These are phyloP conservation scores for Synanceia verrucosa DNA, from an alignment of 2,797 vertebrate genomes.

Conservation along the genomic window DNA sequence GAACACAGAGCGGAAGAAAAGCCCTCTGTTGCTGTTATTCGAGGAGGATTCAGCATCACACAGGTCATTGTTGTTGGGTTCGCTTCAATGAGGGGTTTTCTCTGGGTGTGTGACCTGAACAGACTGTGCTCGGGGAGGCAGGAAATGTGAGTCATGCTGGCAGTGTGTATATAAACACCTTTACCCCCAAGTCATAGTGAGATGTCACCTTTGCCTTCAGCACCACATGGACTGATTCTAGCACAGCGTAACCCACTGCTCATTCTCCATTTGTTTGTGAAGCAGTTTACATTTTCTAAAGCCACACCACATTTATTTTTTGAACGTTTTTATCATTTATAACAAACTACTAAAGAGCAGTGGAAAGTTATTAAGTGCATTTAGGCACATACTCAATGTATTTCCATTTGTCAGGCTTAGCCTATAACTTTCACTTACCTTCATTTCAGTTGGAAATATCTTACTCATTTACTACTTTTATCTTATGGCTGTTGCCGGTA, in stretches of 20 bases:
- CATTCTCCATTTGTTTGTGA: constrained; percentile 17
- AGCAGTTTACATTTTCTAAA: not conserved
- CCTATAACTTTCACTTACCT: not conserved
- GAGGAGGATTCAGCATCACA: constrained; percentile 42
- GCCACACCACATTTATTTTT: not conserved
- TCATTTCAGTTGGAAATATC: not conserved
- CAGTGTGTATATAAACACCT: constrained; percentile 64
- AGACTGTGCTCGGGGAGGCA: constrained; percentile 65
- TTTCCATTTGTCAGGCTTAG: not conserved
- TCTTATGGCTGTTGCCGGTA: not conserved
- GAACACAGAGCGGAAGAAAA: constrained; percentile 15
- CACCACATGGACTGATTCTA: constrained; percentile 45
- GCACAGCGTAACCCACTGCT: constrained; percentile 12
- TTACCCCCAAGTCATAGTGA: constrained; percentile 59
- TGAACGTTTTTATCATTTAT: not conserved
- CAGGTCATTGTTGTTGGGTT: constrained; percentile 54
- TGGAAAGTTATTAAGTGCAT: not conserved
- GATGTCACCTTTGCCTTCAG: constrained; percentile 65
- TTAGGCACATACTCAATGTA: not conserved
- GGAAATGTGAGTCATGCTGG: constrained; percentile 71
- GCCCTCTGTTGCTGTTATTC: constrained; percentile 19
- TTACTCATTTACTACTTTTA: not conserved
- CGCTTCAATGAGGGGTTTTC: constrained; percentile 43
- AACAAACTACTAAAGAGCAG: not conserved
- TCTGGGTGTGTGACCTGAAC: constrained; percentile 59